Percentiles rank a stretch among this genome's conserved stretches.
Conservation (phyloP, 1,140 invertebrate species). For the Penaeus vannamei region DNA sequence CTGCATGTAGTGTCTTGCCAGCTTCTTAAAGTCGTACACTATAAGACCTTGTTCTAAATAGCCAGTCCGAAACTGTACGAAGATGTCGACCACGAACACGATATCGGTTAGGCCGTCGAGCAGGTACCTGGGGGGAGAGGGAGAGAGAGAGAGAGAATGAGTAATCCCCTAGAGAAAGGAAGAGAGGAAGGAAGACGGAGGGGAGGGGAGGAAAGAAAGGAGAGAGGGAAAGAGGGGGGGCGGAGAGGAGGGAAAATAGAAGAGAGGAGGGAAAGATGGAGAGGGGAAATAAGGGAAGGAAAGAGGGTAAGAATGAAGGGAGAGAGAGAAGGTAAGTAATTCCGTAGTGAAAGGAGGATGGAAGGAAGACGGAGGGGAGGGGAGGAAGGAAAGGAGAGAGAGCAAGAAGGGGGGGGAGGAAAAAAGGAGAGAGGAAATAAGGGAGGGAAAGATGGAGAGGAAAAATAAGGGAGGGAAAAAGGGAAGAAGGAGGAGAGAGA, state of each 20-base stretch:
- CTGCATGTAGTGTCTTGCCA: conserved; percentile 89
- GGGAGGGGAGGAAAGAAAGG: background rate
- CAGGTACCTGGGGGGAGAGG: conserved; percentile 44
- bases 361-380: background rate
- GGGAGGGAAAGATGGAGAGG: background rate
- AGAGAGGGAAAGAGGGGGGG: background rate
- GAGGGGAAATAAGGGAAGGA: background rate
- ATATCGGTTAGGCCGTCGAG: conserved; percentile 85
- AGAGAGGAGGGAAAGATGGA: background rate
- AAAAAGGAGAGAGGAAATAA: background rate
- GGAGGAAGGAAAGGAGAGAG: background rate
- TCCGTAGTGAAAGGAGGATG: background rate
- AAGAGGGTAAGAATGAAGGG: background rate
- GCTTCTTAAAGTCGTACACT: conserved; percentile 91
- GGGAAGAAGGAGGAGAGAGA: background rate
- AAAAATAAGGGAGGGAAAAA: background rate
- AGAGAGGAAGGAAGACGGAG: background rate
- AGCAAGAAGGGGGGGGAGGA: background rate
- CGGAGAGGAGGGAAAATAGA: conserved; percentile 16
- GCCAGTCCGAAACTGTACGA: conserved; percentile 93
- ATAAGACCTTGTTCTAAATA: conserved; percentile 95
- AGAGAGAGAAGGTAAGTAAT: conserved; percentile 70
- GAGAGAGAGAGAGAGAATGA: background rate
- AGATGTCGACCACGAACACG: conserved; percentile 89
- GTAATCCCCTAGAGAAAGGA: background rate